Percentiles rank a stretch among this genome's conserved stretches.
Evolutionary conservation across 2,113 vertebrate species (phyloP).

Genomic region (Glareola pratincola): DNA sequence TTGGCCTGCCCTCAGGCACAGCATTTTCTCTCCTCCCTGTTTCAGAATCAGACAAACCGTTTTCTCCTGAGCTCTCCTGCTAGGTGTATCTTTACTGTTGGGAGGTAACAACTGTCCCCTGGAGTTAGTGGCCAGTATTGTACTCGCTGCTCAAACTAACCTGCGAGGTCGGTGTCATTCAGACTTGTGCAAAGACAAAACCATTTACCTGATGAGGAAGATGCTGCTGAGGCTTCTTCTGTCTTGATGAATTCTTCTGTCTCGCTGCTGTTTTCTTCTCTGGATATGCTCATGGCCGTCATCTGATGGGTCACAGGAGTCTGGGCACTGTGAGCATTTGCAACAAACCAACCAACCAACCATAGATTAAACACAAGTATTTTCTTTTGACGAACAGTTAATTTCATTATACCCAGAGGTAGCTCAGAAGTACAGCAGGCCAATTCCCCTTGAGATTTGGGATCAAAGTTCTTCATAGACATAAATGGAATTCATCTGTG

Average conservation of each 20-base stretch:
- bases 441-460: not conserved
- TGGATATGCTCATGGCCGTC: constrained; percentile 91
- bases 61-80: not conserved
- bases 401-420: not conserved
- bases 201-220: constrained; percentile 60
- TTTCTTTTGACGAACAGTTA: not conserved
- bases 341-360: not conserved
- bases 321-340: constrained; percentile 68
- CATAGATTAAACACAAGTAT: not conserved
- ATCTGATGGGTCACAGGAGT: constrained; percentile 90
- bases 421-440: not conserved
- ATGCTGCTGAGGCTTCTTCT: constrained; percentile 44
- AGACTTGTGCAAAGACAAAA: not conserved
- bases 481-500: not conserved
- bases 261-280: constrained; percentile 77
- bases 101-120: not conserved
- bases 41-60: not conserved
- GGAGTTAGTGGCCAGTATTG: not conserved
- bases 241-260: constrained; percentile 71
- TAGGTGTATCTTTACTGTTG: not conserved
- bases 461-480: not conserved
- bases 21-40: not conserved
- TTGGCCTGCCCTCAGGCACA: not conserved
- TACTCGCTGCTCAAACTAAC: not conserved
- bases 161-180: not conserved